Conservation (phyloP, 2,113 vertebrate genomes). For the Regulus satrapa region DNA sequence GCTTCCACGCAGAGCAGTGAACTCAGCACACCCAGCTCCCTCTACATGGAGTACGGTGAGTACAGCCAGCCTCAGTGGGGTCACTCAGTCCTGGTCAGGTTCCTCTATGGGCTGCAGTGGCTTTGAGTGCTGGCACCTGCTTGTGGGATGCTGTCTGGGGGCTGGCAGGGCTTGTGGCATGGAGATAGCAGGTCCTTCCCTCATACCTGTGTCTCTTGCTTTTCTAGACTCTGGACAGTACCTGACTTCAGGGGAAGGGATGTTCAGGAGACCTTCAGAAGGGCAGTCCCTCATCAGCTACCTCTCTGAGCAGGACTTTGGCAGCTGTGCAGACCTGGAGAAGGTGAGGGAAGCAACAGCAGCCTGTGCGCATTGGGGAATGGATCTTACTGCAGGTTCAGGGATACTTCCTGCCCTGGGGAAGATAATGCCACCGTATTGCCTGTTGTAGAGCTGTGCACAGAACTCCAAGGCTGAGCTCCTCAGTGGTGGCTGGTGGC, state of each 20-base stretch:
- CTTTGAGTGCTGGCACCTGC: background rate
- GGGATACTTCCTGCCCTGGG: background rate
- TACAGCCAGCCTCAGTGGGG: background rate
- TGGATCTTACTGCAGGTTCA: background rate
- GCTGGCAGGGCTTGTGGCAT: background rate
- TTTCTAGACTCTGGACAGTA: conserved; percentile 80
- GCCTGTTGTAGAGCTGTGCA: background rate
- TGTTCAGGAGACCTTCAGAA: conserved; percentile 93
- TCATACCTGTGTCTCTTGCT: background rate
- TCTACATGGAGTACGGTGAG: conserved; percentile 87
- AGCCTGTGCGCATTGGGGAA: background rate
- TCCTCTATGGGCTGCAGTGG: background rate
- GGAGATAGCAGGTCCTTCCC: background rate
- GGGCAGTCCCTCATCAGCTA: conserved; percentile 99
- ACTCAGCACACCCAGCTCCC: conserved; percentile 75
- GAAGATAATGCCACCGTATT: background rate
- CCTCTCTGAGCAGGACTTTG: conserved; percentile 98
- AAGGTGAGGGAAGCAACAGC: conserved; percentile 76
- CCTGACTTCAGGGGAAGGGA: conserved; percentile 79
- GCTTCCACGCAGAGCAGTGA: conserved; percentile 77
- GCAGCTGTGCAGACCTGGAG: conserved; percentile 97
- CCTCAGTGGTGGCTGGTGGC: background rate
- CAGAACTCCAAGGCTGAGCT: background rate
- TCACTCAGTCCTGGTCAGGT: rapidly evolving
- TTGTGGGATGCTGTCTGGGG: background rate